Evolutionary conservation across 1,140 invertebrate genomes (phyloP).

Genomic region (Drosophila orena): DNA sequence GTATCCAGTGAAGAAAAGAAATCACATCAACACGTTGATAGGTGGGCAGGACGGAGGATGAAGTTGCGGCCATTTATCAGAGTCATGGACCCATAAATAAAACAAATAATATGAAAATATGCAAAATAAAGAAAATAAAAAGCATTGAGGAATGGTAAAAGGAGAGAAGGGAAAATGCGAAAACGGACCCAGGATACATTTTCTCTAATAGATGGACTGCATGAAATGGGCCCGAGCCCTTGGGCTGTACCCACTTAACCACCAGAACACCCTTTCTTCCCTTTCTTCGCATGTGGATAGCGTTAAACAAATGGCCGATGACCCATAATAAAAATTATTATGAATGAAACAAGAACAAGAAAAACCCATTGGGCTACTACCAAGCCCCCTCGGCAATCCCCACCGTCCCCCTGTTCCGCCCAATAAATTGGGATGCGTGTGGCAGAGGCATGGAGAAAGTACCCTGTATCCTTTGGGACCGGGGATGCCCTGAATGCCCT

Average conservation of each 20-base stretch:
- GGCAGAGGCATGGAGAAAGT: constrained; percentile 16
- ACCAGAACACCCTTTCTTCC: constrained; percentile 20
- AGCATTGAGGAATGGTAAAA: constrained; percentile 15
- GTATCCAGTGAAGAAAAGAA: constrained; percentile 34
- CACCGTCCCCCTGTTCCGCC: constrained; percentile 3
- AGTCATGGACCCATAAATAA: constrained; percentile 74
- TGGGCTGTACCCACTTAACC: constrained; percentile 38
- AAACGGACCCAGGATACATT: constrained; percentile 61
- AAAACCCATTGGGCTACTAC: constrained; percentile 68
- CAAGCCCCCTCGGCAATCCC: constrained; percentile 5
- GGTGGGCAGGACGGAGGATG: constrained; percentile 38
- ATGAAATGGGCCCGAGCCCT: constrained; percentile 62
- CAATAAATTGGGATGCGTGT: constrained; percentile 36
- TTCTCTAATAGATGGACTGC: constrained; percentile 75
- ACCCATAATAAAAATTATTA: constrained; percentile 83
- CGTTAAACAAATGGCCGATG: constrained; percentile 82
- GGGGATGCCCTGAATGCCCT: constrained; percentile 25
- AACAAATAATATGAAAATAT: constrained; percentile 81
- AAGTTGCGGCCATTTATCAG: constrained; percentile 73
- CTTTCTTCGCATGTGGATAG: constrained; percentile 41
- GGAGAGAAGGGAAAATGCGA: constrained; percentile 32
- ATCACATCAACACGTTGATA: constrained; percentile 82
- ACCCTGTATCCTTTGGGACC: constrained; percentile 64
- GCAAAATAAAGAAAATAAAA: constrained; percentile 76
- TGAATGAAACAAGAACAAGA: constrained; percentile 75